phyloP scores from a whole-genome alignment of 2,797 vertebrate genomes.

The Fratercula arctica region DNA sequence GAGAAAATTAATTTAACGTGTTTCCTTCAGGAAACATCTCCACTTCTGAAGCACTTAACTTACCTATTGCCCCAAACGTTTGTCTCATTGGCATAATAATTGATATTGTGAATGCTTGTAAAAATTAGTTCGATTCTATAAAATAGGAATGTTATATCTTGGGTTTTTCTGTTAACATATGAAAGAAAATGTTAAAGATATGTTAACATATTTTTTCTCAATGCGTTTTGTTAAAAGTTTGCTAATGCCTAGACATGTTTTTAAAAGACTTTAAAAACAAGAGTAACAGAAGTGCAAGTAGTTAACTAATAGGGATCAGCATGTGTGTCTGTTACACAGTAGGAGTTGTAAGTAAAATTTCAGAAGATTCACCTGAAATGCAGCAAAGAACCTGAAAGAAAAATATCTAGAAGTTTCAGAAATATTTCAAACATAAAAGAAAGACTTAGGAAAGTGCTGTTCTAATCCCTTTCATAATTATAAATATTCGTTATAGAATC shows the following conservation, averaged over 20 bases:
- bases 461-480: not conserved
- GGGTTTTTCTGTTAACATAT: not conserved
- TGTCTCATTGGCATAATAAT: not conserved
- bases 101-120: not conserved
- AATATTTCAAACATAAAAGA: not conserved
- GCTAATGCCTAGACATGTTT: not conserved
- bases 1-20: not conserved
- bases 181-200: not conserved
- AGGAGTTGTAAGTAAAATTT: not conserved
- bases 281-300: not conserved
- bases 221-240: not conserved
- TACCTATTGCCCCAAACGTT: not conserved
- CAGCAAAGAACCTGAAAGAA: not conserved
- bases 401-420: not conserved
- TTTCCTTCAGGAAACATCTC: not conserved
- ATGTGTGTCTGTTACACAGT: not conserved
- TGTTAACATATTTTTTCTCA: not conserved
- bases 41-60: not conserved
- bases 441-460: not conserved
- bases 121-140: not conserved
- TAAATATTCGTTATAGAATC: not conserved
- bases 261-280: not conserved
- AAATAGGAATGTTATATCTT: not conserved
- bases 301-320: not conserved
- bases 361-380: not conserved